These are phyloP conservation scores for Eupelmus urozonus DNA, from an alignment of 2,888 invertebrate genomes.

Conservation along the genomic window DNA sequence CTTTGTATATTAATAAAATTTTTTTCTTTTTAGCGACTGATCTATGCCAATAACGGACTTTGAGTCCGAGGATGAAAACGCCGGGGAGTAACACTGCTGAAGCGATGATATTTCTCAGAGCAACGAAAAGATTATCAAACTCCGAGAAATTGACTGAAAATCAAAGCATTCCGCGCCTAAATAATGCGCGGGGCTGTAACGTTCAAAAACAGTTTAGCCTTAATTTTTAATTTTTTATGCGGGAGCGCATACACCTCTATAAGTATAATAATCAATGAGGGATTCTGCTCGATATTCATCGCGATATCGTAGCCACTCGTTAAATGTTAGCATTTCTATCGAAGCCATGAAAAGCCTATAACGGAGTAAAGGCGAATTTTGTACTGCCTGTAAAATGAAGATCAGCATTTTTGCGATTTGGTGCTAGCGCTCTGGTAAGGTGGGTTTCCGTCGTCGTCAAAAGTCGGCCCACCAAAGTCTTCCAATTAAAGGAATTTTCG, in stretches of 20 bases:
- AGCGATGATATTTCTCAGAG: constrained; percentile 43
- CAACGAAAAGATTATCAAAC: constrained; percentile 36
- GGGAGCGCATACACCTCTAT: constrained; percentile 49
- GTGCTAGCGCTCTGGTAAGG: constrained; percentile 56
- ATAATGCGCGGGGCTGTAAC: constrained; percentile 42
- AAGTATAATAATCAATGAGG: constrained; percentile 47
- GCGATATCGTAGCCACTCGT: constrained; percentile 24
- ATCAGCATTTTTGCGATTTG: constrained; percentile 41
- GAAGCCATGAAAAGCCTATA: constrained; percentile 56
- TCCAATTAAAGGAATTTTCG: constrained; percentile 53
- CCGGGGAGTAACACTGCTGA: constrained; percentile 60
- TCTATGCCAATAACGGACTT: constrained; percentile 70
- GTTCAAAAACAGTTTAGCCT: constrained; percentile 55
- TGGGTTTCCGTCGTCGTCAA: constrained; percentile 20
- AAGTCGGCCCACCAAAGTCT: constrained; percentile 50
- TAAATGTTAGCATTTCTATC: constrained; percentile 59
- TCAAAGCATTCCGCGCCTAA: constrained; percentile 48
- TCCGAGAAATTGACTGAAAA: constrained; percentile 60
- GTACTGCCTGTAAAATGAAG: constrained; percentile 48
- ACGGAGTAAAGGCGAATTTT: constrained; percentile 53
- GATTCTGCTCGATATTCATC: constrained; percentile 25
- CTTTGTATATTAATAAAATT: not conserved
- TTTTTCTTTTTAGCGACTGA: constrained; percentile 70
- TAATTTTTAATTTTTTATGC: constrained; percentile 55
- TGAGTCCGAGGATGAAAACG: constrained; percentile 67